Percentiles rank a stretch among this genome's conserved stretches.
phyloP scores from a whole-genome alignment of 2,797 vertebrate species.

The Schizopygopsis pylzovi region DNA sequence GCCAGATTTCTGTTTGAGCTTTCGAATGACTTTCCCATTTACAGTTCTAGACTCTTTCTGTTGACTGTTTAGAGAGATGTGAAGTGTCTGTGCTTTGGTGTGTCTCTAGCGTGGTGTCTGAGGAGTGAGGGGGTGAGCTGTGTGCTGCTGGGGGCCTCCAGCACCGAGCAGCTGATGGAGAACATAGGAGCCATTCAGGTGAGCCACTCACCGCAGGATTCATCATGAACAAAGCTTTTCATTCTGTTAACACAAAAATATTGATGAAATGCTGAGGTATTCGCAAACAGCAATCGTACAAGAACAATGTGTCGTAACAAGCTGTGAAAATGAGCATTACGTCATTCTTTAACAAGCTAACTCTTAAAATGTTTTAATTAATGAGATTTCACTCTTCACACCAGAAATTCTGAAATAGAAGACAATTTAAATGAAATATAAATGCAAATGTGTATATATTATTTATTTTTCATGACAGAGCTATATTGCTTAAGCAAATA shows the following conservation, averaged over 20 bases:
- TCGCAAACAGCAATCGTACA: background rate
- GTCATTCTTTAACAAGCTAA: background rate
- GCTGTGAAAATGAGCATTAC: background rate
- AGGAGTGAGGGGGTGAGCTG: constrained; percentile 91
- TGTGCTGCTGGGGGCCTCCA: constrained; percentile 90
- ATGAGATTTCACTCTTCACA: background rate
- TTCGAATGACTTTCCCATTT: background rate
- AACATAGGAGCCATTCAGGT: constrained; percentile 95
- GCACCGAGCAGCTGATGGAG: constrained; percentile 88
- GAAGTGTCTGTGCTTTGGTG: constrained; percentile 13
- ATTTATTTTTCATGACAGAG: background rate
- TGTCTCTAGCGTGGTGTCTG: constrained; percentile 90
- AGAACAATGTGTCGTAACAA: background rate
- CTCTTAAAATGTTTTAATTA: background rate
- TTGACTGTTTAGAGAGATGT: constrained; percentile 16
- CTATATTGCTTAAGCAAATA: background rate
- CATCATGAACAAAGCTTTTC: background rate
- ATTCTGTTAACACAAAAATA: background rate
- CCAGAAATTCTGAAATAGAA: background rate
- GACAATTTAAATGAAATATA: background rate
- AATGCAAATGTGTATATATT: background rate
- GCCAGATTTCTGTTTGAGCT: constrained; percentile 2
- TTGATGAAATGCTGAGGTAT: background rate
- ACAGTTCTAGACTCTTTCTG: background rate
- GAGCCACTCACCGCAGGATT: constrained; percentile 24